These are phyloP conservation scores for Australoheros facetus DNA, from an alignment of 2,797 vertebrate genomes.

Conservation along the genomic window DNA sequence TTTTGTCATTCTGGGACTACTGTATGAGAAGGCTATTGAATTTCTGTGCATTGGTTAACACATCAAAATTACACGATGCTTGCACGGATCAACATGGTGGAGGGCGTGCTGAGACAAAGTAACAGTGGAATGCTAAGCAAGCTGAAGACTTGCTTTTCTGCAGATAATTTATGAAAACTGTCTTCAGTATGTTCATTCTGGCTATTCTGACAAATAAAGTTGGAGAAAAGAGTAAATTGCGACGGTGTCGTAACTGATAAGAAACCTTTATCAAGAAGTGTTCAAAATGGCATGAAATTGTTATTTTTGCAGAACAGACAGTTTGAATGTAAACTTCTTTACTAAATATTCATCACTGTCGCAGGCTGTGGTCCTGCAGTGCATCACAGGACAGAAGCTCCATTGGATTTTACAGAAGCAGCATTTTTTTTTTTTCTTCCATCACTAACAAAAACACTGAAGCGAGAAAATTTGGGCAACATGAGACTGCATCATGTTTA, in stretches of 20 bases:
- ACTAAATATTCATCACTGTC: conserved; percentile 28
- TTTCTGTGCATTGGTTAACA: neutral
- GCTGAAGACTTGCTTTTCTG: neutral
- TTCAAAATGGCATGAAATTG: conserved; percentile 19
- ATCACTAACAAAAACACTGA: conserved; percentile 33
- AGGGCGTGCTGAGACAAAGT: neutral
- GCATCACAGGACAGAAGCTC: conserved; percentile 37
- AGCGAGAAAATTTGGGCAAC: conserved; percentile 38
- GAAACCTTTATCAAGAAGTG: conserved; percentile 28
- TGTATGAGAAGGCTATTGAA: neutral
- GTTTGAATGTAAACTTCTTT: conserved; percentile 7
- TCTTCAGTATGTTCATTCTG: neutral
- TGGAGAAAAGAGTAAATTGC: conserved; percentile 15
- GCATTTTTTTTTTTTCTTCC: conserved; percentile 12
- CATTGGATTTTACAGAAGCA: conserved; percentile 30
- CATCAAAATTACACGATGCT: neutral
- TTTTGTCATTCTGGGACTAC: neutral
- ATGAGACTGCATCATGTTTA: conserved; percentile 58
- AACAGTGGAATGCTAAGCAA: neutral
- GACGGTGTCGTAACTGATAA: conserved; percentile 15
- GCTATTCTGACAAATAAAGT: conserved; percentile 7
- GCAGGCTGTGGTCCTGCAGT: conserved; percentile 32
- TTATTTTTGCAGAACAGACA: conserved; percentile 4
- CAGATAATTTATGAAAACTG: neutral
- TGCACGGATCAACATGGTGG: neutral